Evolutionary conservation across 2,113 vertebrate species (phyloP), one percentile per base, ranked within the genome.

Genomic region (Illadopsis cleaveri): DNA sequence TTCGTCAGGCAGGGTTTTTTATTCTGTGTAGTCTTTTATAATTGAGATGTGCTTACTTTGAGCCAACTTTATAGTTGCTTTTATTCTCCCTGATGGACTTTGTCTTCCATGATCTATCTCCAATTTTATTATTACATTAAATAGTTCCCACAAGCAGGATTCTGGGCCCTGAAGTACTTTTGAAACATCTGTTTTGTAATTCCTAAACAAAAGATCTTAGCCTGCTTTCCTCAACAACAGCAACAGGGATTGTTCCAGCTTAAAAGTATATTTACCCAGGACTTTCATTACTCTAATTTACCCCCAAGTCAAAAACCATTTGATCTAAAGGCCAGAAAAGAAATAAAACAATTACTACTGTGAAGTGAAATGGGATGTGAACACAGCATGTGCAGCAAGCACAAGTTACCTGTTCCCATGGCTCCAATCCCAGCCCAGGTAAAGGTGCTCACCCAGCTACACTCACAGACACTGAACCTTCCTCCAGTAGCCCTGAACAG

Each of bases 381-480:
- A 9, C 15, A 7, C 4, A 28, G 50, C 0, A 0, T 42, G 2
- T 21, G 44, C 48, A 33, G 25, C 33, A 37, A 62, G 57, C 62
- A 9, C 6, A 10, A 47, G 61, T 37, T 68, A 10, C 28, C n/a
- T 75, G n/a, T 86, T 51, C 11, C 45, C 23, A 1, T 62, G 53
- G 24, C 30, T 62, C 57, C 42, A 20, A 5, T 25, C 25, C 44
- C 64, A 61, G 56, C 27, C 69, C 37, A 18, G 31, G 25, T 60
- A 3, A 47, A 56, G 31, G 33, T 56, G 64, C 17, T 68, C 40
- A 19, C 20, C 3, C 9, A n/a, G 22, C 24, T n/a, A 3, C 21
- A 35, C 37, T 23, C 57, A 54, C 40, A 66, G 28, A 5, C 17
- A 31, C 25, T 30, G n/a, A 57, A 31, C 62, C n/a, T 71, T 38